Conservation (phyloP, 2,888 invertebrate genomes). For the Hydropsyche betteni region DNA sequence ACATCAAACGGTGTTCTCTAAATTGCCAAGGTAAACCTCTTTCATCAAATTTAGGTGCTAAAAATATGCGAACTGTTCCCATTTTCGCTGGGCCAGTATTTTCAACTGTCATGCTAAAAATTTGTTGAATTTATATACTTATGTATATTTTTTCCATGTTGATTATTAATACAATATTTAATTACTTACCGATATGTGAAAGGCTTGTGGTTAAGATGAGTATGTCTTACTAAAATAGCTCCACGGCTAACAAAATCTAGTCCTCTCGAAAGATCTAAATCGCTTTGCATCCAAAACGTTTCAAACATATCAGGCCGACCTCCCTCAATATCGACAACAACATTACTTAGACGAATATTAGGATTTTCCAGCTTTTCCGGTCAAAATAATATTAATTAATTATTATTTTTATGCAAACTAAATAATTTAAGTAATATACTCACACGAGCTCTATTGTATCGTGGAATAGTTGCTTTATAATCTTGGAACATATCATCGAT, state of each 20-base stretch:
- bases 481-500: constrained; percentile 79
- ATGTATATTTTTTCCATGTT: not conserved
- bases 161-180: not conserved
- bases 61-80: constrained; percentile 75
- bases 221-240: constrained; percentile 75
- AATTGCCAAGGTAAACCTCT: constrained; percentile 71
- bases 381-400: not conserved
- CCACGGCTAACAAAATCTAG: constrained; percentile 80
- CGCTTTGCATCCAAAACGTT: constrained; percentile 84
- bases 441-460: constrained; percentile 66
- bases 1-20: constrained; percentile 72
- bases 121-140: not conserved
- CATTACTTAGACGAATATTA: constrained; percentile 66
- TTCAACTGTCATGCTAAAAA: constrained; percentile 62
- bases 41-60: constrained; percentile 76
- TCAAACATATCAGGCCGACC: constrained; percentile 67
- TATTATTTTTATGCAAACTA: not conserved
- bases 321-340: constrained; percentile 59
- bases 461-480: constrained; percentile 70
- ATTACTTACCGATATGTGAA: constrained; percentile 70
- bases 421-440: constrained; percentile 36
- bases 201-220: constrained; percentile 79
- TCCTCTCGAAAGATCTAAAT: constrained; percentile 81
- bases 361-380: constrained; percentile 67
- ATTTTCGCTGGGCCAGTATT: constrained; percentile 63